Conservation (phyloP, 2,113 vertebrate genomes). For the Mugil cephalus region DNA sequence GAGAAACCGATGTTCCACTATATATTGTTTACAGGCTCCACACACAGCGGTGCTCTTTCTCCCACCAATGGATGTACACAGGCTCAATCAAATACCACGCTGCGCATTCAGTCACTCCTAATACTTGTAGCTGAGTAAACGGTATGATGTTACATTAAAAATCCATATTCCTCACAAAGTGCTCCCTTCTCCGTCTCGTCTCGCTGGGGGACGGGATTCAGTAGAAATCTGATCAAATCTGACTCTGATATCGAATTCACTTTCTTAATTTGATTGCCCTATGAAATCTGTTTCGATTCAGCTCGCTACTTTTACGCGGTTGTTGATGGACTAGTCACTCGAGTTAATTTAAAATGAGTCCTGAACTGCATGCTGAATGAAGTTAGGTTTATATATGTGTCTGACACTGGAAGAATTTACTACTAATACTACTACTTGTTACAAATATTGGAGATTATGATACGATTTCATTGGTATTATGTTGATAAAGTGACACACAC, state of each 20-base stretch:
- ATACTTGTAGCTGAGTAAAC: not conserved
- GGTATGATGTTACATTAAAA: not conserved
- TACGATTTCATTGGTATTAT: too few species aligned
- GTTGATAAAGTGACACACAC: not conserved
- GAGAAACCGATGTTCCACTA: conserved; percentile 36
- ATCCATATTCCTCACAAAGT: too few species aligned
- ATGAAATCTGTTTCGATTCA: conserved; percentile 19
- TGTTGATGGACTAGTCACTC: conserved; percentile 19
- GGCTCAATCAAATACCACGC: conserved; percentile 11
- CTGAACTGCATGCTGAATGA: not conserved
- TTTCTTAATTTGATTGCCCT: conserved; percentile 15
- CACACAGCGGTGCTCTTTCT: not conserved
- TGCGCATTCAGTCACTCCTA: not conserved
- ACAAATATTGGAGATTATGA: not conserved
- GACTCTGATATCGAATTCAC: conserved; percentile 2
- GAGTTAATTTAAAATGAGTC: conserved; percentile 16
- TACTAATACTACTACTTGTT: not conserved
- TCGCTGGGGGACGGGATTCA: not conserved
- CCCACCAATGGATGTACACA: not conserved
- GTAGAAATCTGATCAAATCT: conserved; percentile 17
- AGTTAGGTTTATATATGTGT: conserved; percentile 5
- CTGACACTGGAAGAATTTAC: conserved; percentile 9
- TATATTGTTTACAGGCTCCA: conserved; percentile 33
- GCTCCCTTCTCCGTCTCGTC: not conserved
- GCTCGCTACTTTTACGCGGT: conserved; percentile 2